Evolutionary conservation across 1,140 invertebrate species (phyloP), one percentile per base, ranked within the genome.

Genomic region (Drosophila eugracilis): DNA sequence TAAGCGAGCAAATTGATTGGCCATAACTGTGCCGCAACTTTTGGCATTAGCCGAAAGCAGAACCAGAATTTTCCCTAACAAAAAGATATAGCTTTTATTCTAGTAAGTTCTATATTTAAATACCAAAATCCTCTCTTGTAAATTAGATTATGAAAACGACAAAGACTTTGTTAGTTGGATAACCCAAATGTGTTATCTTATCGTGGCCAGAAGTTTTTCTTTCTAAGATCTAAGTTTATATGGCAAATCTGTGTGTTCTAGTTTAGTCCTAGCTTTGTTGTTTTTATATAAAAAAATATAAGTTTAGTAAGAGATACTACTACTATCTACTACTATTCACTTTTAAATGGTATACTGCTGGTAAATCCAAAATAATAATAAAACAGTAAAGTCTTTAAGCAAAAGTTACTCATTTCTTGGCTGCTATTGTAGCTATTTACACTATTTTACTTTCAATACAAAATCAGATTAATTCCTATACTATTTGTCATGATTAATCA

Each of bases 1-100:
- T 45, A 60, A 60, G 39, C 59, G 7, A 28, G 24, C 17, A 52
- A 67, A 67, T 67, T 67, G 63, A 67, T 66, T 67, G 60, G 44
- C 28, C 45, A 36, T 52, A 52, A 66, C n/a, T 12, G n/a, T 22
- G 39, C 24, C 39, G 7, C 34, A 49, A 17, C 36, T 30, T 22
- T 58, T 58, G 55, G 26, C 37, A 17, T 24, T 62, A 7, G 12
- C 14, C 14, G 30, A 26, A 26, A 34, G 10, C 21, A 24, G 7
- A 5, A 19, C 12, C 5, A 32, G 5, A 22, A 4, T 9, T n/a
- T 44, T 26, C 14, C n/a, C 26, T 22, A 6, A n/a, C n/a, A 1
- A 12, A 22, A 24, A 24, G 2, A 17, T 17, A 17, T 5, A 12
- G 9, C 1, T 47, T 28, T 17, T 28, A 15, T 28, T n/a, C 24